Base-by-base conservation (phyloP, 1,140 invertebrate genomes). In the Drosophila setifemur region DNA sequence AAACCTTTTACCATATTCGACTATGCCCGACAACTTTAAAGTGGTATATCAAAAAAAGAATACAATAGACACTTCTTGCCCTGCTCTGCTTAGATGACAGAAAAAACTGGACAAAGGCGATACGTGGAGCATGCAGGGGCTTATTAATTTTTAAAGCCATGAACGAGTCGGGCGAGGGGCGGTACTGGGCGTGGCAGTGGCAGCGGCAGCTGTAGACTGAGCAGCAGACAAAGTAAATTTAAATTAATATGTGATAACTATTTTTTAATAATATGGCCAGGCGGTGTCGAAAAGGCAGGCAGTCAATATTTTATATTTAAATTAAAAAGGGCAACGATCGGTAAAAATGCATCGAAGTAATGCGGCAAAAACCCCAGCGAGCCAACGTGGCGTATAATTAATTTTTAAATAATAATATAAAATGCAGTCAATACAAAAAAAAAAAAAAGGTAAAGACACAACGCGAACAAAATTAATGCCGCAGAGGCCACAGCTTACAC, bases 401-500 rank as follows among this genome's bases (percentile, higher is more conserved):
- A 83, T 83, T 83, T 83, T 83, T 78, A 78, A 83, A 83, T 78
- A 78, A 78, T 78, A 77, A 77, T 83, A 83, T 72, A 73, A 73
- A 83, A 78, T 43, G 69, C 69, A 66, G 49, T 66, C 54, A 52
- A 76, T 76, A n/a, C n/a, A n/a, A 74, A 74, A 71, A 60, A 73
- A 66, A 25, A 76, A 43, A 52, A 44, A 39, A 19, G 21, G 40
- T 7, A 18, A 18, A 54, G 52, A 60, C 25, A 39, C 39, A 21
- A 4, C 11, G 21, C 26, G 9, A 50, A 58, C 55, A 63, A 50
- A 40, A 31, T 18, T 7, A 48, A 12, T 9, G 3, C 8, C 14
- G n/a, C 21, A 29, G 25, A 58, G 39, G 26, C 12, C 16, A 23
- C 31, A 28, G 11, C 31, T 39, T 16, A 39, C 19, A 60, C 25